Base-by-base conservation (phyloP, 2,888 invertebrate species). In the Spisula subtruncata region DNA sequence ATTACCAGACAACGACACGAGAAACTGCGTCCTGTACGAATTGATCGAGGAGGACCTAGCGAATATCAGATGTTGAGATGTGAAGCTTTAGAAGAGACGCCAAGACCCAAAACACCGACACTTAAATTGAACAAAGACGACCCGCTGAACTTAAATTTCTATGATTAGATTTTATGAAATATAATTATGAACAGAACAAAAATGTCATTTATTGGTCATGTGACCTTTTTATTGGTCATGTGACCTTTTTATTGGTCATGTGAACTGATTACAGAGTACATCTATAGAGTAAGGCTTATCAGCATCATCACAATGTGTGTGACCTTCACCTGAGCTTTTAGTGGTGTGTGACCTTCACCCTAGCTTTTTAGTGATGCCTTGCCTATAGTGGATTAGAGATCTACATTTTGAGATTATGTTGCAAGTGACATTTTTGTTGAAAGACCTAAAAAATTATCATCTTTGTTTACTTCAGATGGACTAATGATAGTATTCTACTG, bases 51-150 rank as follows among this genome's bases (percentile, higher is more conserved):
- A 12, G 96, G 96, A 6, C 96, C 96, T 8, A 96, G 96, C 93
- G 96, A 96, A 87, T 97, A 96, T 92, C 96, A 96, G 87, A 96
- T 95, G 95, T 92, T 97, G 81, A 93, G 94, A 89, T 96, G 96
- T 86, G 96, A 96, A 88, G 94, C 95, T 41, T 92, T 96, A 16
- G 95, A 94, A 25, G 95, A 95, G 14, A 96, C 96, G 0, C 96
- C 96, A 0, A 93, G 94, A 35, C 95, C 95, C n/a, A 94, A 93
- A 10, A 94, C 93, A 0, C 94, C 96, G 8, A 93, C 93, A 60
- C 86, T 95, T 29, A 94, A 94, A 88, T 91, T 93, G 46, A 95
- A 95, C 93, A 96, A 96, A 85, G 95, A 95, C 41, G 95, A 96
- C 83, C 96, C 95, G 8, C 95, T 96, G 60, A 94, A 95, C 83